A percentile compares a stretch with the other conserved stretches of the same genome.
Evolutionary conservation across 1,140 invertebrate genomes (phyloP).

Genomic region (Camponotus pennsylvanicus): DNA sequence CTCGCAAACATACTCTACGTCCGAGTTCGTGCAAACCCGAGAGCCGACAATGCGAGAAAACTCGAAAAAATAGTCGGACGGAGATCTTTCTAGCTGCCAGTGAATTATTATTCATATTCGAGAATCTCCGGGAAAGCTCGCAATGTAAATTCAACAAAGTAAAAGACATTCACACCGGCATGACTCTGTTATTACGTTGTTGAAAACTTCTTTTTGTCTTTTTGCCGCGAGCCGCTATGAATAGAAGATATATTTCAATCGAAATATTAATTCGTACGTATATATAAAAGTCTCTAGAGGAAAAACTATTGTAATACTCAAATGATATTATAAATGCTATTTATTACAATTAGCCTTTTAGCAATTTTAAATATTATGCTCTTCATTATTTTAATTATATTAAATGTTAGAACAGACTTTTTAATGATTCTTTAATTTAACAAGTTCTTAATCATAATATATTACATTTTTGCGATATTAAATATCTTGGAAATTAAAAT

Average conservation of each 20-base stretch:
- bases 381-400: too few relatives aligned
- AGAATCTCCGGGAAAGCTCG: conserved; percentile 43
- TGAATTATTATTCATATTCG: conserved; percentile 64
- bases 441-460: background rate
- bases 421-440: too few relatives aligned
- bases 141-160: conserved; percentile 32
- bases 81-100: conserved; percentile 5
- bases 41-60: conserved; percentile 37
- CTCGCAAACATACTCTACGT: conserved; percentile 26
- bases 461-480: background rate
- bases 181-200: conserved; percentile 59
- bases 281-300: background rate
- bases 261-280: conserved; percentile 39
- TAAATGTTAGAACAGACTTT: too few relatives aligned
- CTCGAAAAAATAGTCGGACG: conserved; percentile 37
- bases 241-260: conserved; percentile 50
- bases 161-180: conserved; percentile 42
- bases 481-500: background rate
- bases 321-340: background rate
- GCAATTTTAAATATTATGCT: too few relatives aligned
- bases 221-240: conserved; percentile 6
- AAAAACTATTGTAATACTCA: background rate
- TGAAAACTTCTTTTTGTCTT: conserved; percentile 48
- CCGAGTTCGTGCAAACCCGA: conserved; percentile 20
- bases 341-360: conserved; percentile 1